phyloP scores from a whole-genome alignment of 2,888 invertebrate genomes.

The Sympetrum striolatum region DNA sequence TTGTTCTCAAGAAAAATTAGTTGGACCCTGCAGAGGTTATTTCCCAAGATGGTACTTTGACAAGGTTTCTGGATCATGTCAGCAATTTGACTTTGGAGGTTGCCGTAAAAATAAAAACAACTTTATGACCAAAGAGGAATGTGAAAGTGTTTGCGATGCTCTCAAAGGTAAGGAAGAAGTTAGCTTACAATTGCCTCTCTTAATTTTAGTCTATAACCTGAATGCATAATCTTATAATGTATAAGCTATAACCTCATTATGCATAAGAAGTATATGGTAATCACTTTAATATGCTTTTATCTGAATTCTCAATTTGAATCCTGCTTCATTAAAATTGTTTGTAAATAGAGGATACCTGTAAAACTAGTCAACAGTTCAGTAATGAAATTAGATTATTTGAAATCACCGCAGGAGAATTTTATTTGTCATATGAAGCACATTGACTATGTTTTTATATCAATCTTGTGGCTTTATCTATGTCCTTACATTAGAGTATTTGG shows the following conservation, averaged over 20 bases:
- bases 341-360: not conserved
- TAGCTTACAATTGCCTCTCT: not conserved
- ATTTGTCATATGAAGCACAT: no score
- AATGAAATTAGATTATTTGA: no score
- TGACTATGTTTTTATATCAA: no score
- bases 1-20: slow-evolving; percentile 70
- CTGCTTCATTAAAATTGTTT: not conserved
- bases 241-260: not conserved
- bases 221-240: not conserved
- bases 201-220: not conserved
- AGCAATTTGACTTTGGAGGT: slow-evolving; percentile 85
- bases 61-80: slow-evolving; percentile 71
- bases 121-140: slow-evolving; percentile 76
- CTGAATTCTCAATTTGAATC: not conserved
- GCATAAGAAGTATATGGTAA: not conserved
- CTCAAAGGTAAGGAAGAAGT: slow-evolving; percentile 59
- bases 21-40: slow-evolving; percentile 80
- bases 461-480: no score
- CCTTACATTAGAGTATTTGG: no score
- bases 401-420: no score
- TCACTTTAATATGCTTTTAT: not conserved
- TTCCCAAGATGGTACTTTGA: slow-evolving; percentile 88
- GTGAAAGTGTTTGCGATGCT: slow-evolving; percentile 69
- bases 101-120: slow-evolving; percentile 91
- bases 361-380: no score